Base-by-base conservation (phyloP, 2,888 invertebrate genomes). In the Esperia sulphurella region DNA sequence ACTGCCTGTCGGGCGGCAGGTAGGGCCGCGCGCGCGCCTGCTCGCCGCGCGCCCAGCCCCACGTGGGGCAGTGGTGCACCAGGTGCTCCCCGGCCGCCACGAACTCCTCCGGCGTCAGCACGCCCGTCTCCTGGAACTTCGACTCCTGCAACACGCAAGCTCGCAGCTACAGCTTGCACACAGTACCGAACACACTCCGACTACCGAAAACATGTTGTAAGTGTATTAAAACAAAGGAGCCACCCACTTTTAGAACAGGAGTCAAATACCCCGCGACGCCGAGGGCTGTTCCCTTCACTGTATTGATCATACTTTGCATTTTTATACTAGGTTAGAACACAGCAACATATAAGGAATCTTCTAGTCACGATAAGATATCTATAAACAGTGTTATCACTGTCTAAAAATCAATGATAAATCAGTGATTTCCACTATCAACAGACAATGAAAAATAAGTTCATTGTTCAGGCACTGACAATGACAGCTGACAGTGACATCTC, bases 71-170 rank as follows among this genome's bases (percentile, higher is more conserved):
- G 75, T 99, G 98, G 83, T 99, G 98, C 0, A 99, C 98, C 48
- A 99, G 87, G 83, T 99, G 99, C 74, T 99, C 99, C 1, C 99
- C 99, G 14, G 99, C 99, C 3, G 96, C 97, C 3, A 99, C 97
- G 92, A 99, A 99, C 90, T 99, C 99, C 79, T 98, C 98, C 0
- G 99, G 99, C n/a, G 98, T 99, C 29, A 99, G 79, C 2, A 99
- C 98, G 31, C 99, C 99, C 10, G 98, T 99, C 83, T 99, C 98
- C 63, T 95, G 94, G 80, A 98, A 99, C 83, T 97, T 98, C 5
- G 98, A 98, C 83, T 98, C 97, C 98, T 98, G 49, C 35, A n/a
- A n/a, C 35, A 10, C 35, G 35, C 31, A n/a, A 35, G n/a, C 35
- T 2, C 2, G 21, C 21, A 5, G 21, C 21, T 21, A 21, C 21